phyloP scores from a whole-genome alignment of 2,113 vertebrate genomes.

The Micromys minutus region DNA sequence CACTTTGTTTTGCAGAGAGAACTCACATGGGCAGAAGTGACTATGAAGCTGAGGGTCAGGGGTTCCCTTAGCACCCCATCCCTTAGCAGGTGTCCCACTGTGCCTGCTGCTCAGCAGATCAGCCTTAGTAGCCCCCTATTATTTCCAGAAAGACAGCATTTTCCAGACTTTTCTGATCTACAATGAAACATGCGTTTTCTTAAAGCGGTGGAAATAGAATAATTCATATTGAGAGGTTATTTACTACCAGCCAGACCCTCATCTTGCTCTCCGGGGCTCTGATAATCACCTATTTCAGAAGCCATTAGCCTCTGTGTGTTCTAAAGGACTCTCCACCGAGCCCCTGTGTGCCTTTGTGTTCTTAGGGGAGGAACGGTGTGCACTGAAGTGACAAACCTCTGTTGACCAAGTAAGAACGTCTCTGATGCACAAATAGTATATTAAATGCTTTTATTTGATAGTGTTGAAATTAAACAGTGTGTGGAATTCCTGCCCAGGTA shows the following conservation, averaged over 20 bases:
- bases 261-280: constrained; percentile 75
- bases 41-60: constrained; percentile 14
- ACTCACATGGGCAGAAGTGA: background rate
- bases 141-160: constrained; percentile 71
- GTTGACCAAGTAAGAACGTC: constrained; percentile 75
- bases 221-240: constrained; percentile 78
- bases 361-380: constrained; percentile 50
- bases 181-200: constrained; percentile 68
- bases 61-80: constrained; percentile 12
- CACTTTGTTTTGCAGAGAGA: constrained; percentile 7
- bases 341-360: constrained; percentile 72
- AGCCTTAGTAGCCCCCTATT: constrained; percentile 65
- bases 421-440: constrained; percentile 78
- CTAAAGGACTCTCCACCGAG: constrained; percentile 58
- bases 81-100: constrained; percentile 66
- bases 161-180: constrained; percentile 69
- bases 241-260: constrained; percentile 75
- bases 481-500: constrained; percentile 69
- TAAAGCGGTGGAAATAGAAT: constrained; percentile 78
- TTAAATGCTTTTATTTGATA: constrained; percentile 76
- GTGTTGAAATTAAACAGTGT: constrained; percentile 79
- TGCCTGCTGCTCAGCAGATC: constrained; percentile 53
- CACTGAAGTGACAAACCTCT: constrained; percentile 71
- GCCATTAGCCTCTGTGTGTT: constrained; percentile 75
- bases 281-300: constrained; percentile 80